phyloP scores from a whole-genome alignment of 1,140 invertebrate genomes.

The Anastrepha obliqua region DNA sequence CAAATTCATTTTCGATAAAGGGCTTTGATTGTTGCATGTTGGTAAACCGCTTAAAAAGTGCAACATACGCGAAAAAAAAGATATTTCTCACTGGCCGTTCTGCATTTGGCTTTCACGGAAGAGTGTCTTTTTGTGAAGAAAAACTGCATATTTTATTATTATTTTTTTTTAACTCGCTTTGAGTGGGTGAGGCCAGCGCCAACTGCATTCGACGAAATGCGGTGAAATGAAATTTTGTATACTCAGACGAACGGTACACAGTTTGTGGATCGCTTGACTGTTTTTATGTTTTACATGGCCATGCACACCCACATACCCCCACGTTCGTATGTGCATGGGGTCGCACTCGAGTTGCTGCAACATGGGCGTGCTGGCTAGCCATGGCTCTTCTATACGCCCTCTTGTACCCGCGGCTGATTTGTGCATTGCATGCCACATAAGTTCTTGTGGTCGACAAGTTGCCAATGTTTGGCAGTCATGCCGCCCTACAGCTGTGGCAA shows the following conservation, averaged over 20 bases:
- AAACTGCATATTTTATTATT: not conserved
- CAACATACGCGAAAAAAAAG: no score
- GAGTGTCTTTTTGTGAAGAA: not conserved
- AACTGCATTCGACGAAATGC: slow-evolving; percentile 19
- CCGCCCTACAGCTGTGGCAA: not conserved
- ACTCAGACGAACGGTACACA: not conserved
- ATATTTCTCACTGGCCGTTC: no score
- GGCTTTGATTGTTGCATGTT: not conserved
- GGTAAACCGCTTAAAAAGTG: no score
- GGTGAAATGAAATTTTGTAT: slow-evolving; percentile 35
- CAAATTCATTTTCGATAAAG: not conserved
- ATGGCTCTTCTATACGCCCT: not conserved
- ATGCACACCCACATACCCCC: not conserved
- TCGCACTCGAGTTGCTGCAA: not conserved
- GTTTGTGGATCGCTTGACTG: not conserved
- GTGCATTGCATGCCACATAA: slow-evolving; percentile 38
- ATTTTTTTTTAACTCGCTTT: not conserved
- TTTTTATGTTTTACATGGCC: not conserved
- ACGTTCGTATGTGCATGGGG: not conserved
- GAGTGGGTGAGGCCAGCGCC: not conserved
- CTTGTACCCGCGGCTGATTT: not conserved
- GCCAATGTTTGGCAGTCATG: slow-evolving; percentile 2
- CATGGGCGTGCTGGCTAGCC: not conserved
- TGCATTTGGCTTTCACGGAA: not conserved
- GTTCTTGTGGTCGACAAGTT: slow-evolving; percentile 22